Evolutionary conservation across 2,888 invertebrate species (phyloP), one percentile per base, ranked within the genome.

Genomic region (Frankliniella intonsa): DNA sequence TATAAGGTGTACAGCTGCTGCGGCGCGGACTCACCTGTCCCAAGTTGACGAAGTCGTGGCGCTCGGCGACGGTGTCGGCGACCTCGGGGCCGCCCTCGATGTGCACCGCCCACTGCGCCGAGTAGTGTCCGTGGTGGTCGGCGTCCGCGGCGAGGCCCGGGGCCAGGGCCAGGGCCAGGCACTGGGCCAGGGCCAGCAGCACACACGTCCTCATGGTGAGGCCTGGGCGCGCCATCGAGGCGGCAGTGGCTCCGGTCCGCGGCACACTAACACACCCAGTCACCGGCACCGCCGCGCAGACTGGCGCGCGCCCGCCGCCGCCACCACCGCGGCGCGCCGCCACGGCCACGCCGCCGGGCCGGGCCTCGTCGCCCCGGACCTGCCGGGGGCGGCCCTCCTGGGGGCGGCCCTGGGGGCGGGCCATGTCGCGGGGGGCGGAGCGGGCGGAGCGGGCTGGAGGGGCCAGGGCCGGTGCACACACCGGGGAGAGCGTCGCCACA

Each of bases 41-140:
- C 80, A 89, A 86, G 86, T 90, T 89, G 83, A 87, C 88, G 88
- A 91, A 92, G 85, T 91, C 92, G 87, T 92, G 90, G 85, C 90
- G 90, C 84, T 85, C 85, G 22, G 92, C 91, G 83, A 92, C 89
- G 83, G 86, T 86, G 84, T 88, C 87, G 62, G 92, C 92, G 51
- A 86, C 87, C 11, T 88, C 87, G 62, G 86, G 85, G 81, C 91
- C 92, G 65, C 91, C 91, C 65, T 87, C 87, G 84, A 92, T 89
- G 85, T 90, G 89, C 17, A 90, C 90, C 51, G 91, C 92, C 91
- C 92, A 92, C 86, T 91, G 90, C 86, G 92, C 91, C 76, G 90
- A 89, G 86, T 88, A 92, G 80, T 84, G 82, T 22, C 69, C 69
- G 69, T 76, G 69, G 69, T 25, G 22, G 69, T 22, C 82, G 17